Conservation (phyloP, 2,888 invertebrate species). For the Lycophotia porphyrea region DNA sequence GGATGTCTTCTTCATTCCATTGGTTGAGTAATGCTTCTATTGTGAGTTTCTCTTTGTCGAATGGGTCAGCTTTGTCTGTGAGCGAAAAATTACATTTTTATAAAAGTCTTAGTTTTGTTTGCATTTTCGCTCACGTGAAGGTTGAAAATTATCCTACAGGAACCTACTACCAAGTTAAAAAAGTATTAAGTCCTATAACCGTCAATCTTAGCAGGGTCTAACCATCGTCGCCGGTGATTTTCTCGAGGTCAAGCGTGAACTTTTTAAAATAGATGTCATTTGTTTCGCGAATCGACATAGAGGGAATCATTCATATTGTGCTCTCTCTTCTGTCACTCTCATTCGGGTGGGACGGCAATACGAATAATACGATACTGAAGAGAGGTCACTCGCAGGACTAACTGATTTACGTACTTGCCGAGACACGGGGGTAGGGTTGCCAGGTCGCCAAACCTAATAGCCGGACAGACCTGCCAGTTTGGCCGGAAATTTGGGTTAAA, state of each 20-base stretch:
- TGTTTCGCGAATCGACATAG: too few species aligned
- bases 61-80: constrained; percentile 84
- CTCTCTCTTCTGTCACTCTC: not conserved
- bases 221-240: not conserved
- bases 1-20: constrained; percentile 87
- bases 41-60: constrained; percentile 84
- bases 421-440: not conserved
- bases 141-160: not conserved
- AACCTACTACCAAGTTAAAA: not conserved
- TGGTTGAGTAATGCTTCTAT: constrained; percentile 86
- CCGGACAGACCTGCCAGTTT: too few species aligned
- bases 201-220: not conserved
- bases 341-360: not conserved
- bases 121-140: not conserved
- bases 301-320: too few species aligned
- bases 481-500: too few species aligned
- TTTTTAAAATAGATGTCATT: too few species aligned
- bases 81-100: constrained; percentile 11
- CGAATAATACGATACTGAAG: too few species aligned
- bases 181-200: not conserved
- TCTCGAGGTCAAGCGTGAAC: too few species aligned
- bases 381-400: not conserved
- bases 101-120: not conserved
- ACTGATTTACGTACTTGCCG: not conserved
- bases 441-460: too few species aligned